phyloP scores from a whole-genome alignment of 2,113 vertebrate species.

The Takifugu flavidus region DNA sequence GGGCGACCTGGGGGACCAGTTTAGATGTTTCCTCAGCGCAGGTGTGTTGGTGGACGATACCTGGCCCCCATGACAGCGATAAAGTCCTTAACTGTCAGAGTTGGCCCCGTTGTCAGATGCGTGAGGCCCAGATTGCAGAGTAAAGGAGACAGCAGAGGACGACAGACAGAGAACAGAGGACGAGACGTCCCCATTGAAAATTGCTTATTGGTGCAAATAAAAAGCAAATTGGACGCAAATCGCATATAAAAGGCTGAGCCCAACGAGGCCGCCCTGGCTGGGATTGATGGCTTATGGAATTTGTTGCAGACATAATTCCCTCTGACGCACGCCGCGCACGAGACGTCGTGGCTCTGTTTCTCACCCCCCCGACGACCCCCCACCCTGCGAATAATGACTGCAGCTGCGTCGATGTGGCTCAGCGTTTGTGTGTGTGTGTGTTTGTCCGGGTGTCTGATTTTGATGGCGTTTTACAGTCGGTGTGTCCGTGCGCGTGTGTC shows the following conservation, averaged over 20 bases:
- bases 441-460: conserved; percentile 44
- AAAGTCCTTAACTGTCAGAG: too few species aligned
- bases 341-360: conserved; percentile 40
- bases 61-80: too few species aligned
- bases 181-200: conserved; percentile 43
- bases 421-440: conserved; percentile 18
- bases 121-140: too few species aligned
- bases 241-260: conserved; percentile 26
- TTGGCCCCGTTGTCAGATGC: too few species aligned
- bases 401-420: conserved; percentile 64
- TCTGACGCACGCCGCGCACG: conserved; percentile 46
- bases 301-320: conserved; percentile 27
- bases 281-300: conserved; percentile 62
- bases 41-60: too few species aligned
- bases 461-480: conserved; percentile 53
- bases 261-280: conserved; percentile 49
- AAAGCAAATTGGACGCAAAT: conserved; percentile 68
- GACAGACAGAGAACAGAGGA: conserved; percentile 24
- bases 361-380: conserved; percentile 41
- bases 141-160: conserved; percentile 26
- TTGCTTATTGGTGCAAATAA: conserved; percentile 68
- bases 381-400: conserved; percentile 58
- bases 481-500: conserved; percentile 48
- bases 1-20: too few species aligned
- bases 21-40: too few species aligned